Conservation (phyloP, 1,140 invertebrate species). For the Nasonia vitripennis region DNA sequence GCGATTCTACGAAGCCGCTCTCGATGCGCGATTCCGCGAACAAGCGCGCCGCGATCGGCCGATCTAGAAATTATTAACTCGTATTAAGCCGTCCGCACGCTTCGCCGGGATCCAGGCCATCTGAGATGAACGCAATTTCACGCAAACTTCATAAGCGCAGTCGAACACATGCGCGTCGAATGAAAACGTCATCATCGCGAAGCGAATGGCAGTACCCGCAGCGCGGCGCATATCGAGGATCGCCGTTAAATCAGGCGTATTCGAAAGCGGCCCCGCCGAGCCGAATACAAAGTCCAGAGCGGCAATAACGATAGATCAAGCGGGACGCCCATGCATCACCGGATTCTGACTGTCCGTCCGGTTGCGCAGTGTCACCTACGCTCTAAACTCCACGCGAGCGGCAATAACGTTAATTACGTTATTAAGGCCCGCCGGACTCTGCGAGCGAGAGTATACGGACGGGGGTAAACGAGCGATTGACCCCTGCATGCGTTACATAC, state of each 20-base stretch:
- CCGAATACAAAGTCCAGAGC: neutral
- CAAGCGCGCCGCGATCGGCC: constrained; percentile 10
- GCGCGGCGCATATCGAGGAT: neutral
- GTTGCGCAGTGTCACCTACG: constrained; percentile 34
- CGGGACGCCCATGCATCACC: constrained; percentile 44
- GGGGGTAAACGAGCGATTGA: constrained; percentile 62
- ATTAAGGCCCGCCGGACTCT: constrained; percentile 56
- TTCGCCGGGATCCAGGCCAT: constrained; percentile 28
- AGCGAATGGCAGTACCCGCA: neutral
- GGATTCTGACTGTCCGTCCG: constrained; percentile 35
- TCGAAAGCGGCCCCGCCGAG: neutral
- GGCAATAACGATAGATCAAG: constrained; percentile 51
- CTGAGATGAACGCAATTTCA: neutral
- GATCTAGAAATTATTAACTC: constrained; percentile 30
- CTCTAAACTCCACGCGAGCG: constrained; percentile 42
- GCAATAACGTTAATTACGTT: constrained; percentile 69
- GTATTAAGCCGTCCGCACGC: constrained; percentile 25
- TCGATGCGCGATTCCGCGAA: constrained; percentile 53
- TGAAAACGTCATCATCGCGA: no score
- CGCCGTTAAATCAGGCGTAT: constrained; percentile 45
- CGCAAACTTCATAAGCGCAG: no score
- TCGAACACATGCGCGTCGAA: neutral
- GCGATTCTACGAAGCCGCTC: constrained; percentile 65
- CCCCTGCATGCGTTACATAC: constrained; percentile 64
- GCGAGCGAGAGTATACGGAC: neutral